Conservation (phyloP, 2,113 vertebrate species). For the Mus pahari region DNA sequence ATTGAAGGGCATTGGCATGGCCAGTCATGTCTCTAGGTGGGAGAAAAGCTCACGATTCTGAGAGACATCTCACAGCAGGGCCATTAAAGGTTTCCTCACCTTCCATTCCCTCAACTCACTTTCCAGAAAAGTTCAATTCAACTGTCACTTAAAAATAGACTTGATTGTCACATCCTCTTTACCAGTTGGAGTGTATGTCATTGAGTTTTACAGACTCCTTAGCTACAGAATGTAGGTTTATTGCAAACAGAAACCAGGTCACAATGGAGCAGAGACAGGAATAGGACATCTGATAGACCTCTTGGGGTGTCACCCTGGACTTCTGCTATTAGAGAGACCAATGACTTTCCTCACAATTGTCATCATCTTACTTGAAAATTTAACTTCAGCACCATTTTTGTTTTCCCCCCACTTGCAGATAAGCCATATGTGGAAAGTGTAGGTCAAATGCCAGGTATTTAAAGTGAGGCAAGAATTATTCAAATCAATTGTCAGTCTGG, state of each 20-base stretch:
- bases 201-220: constrained; percentile 30
- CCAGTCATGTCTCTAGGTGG: not conserved
- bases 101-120: not conserved
- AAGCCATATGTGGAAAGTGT: constrained; percentile 54
- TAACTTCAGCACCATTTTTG: constrained; percentile 45
- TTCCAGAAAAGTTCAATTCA: constrained; percentile 61
- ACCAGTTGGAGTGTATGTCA: constrained; percentile 63
- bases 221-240: not conserved
- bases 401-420: constrained; percentile 29
- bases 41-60: not conserved
- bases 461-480: constrained; percentile 51
- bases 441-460: constrained; percentile 65
- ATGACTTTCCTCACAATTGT: constrained; percentile 14
- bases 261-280: not conserved
- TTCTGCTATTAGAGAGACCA: not conserved
- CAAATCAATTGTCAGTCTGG: not conserved
- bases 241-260: constrained; percentile 33
- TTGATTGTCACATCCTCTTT: constrained; percentile 46
- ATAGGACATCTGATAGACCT: not conserved
- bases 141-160: constrained; percentile 62
- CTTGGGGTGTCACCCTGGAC: not conserved
- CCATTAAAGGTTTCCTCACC: not conserved
- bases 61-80: not conserved
- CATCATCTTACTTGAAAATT: constrained; percentile 68
- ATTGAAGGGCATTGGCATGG: not conserved